These are phyloP conservation scores for Drosophila kepulauana DNA, from an alignment of 1,140 invertebrate species.

Conservation along the genomic window DNA sequence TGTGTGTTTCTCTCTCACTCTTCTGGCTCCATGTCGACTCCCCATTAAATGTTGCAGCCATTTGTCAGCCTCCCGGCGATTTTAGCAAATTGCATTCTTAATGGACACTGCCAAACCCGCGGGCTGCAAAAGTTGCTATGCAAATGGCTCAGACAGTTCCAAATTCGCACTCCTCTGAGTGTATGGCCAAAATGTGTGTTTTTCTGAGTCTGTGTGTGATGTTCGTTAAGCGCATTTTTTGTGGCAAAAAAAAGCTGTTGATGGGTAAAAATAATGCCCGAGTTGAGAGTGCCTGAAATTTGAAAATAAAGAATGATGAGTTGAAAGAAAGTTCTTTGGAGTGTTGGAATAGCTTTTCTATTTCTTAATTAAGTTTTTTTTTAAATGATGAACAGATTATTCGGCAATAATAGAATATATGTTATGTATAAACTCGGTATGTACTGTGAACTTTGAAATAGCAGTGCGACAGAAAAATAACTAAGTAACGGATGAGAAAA, in stretches of 20 bases:
- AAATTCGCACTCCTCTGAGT: slow-evolving; percentile 20
- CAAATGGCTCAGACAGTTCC: slow-evolving; percentile 61
- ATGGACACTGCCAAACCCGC: slow-evolving; percentile 50
- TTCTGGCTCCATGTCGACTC: not conserved
- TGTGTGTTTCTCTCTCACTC: too few relatives aligned
- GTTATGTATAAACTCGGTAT: too few relatives aligned
- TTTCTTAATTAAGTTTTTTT: not conserved
- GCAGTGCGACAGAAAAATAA: too few relatives aligned
- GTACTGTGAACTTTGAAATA: too few relatives aligned
- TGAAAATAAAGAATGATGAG: not conserved
- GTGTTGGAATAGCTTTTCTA: not conserved
- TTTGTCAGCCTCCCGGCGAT: slow-evolving; percentile 52
- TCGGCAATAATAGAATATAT: too few relatives aligned
- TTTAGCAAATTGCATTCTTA: slow-evolving; percentile 73
- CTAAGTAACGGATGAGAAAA: too few relatives aligned
- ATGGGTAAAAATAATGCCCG: slow-evolving; percentile 11
- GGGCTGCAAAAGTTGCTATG: slow-evolving; percentile 41
- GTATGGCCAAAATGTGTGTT: not conserved
- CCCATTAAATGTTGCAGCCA: slow-evolving; percentile 18
- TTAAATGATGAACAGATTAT: too few relatives aligned
- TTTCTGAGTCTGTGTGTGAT: not conserved
- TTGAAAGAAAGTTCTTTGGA: not conserved
- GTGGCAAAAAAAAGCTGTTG: not conserved
- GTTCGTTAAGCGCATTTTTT: slow-evolving; percentile 14
- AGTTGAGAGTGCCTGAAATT: not conserved